phyloP scores from a whole-genome alignment of 2,797 vertebrate species.

The Sebastolobus altivelis region DNA sequence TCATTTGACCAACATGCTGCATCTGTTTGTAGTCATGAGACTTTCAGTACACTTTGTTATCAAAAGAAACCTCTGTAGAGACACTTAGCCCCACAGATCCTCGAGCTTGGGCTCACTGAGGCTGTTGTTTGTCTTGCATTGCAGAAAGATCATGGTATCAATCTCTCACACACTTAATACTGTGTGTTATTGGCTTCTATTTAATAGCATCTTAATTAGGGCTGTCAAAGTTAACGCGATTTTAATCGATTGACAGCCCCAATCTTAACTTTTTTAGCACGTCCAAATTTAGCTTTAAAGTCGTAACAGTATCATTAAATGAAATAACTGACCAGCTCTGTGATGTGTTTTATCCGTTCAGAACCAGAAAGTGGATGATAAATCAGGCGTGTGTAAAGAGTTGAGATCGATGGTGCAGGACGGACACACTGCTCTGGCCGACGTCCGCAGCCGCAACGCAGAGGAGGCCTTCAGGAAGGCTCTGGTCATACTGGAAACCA shows the following conservation, averaged over 20 bases:
- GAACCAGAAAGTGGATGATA: constrained; percentile 8
- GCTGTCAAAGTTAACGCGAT: no score
- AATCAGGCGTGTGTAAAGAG: constrained; percentile 19
- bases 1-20: neutral
- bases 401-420: constrained; percentile 82
- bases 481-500: constrained; percentile 78
- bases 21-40: neutral
- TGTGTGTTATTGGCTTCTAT: neutral
- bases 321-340: neutral
- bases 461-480: constrained; percentile 88
- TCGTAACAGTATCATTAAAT: accelerated
- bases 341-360: neutral
- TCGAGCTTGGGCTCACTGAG: neutral
- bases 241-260: no score
- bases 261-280: neutral
- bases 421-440: constrained; percentile 79
- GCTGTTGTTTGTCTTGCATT: accelerated
- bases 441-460: constrained; percentile 88
- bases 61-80: neutral
- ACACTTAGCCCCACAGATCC: neutral
- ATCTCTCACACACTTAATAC: accelerated
- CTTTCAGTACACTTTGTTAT: neutral
- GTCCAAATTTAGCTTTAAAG: neutral
- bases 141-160: neutral
- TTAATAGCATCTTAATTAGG: neutral